These are phyloP conservation scores for Romanogobio albipinnatus DNA, from an alignment of 2,113 vertebrate species.

Conservation along the genomic window DNA sequence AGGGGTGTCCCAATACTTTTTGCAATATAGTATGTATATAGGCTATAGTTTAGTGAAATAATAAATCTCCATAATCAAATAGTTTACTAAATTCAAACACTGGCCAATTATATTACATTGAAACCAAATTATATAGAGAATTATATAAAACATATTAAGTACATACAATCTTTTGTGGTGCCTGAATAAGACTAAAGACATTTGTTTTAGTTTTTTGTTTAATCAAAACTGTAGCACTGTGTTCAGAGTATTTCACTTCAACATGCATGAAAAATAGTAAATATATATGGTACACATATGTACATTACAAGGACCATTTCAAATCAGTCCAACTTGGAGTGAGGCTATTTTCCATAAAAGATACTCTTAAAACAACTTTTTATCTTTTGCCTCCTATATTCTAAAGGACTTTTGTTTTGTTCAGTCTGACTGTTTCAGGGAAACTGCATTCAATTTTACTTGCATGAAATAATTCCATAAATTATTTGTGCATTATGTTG, in stretches of 20 bases:
- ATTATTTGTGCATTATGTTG: constrained; percentile 59
- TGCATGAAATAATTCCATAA: constrained; percentile 64
- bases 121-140: no score
- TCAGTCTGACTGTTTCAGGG: constrained; percentile 18
- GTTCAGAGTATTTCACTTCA: constrained; percentile 79
- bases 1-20: no score
- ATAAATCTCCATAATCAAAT: no score
- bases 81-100: no score
- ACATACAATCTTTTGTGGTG: not conserved
- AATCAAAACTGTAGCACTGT: constrained; percentile 80
- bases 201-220: constrained; percentile 71
- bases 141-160: not conserved
- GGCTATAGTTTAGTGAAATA: no score
- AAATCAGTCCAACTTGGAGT: constrained; percentile 75
- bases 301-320: constrained; percentile 74
- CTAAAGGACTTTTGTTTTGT: constrained; percentile 8
- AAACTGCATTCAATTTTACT: constrained; percentile 46
- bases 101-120: no score
- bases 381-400: constrained; percentile 31
- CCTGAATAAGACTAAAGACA: constrained; percentile 19
- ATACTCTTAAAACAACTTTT: constrained; percentile 56
- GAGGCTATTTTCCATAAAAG: constrained; percentile 67
- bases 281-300: constrained; percentile 83
- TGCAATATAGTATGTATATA: no score
- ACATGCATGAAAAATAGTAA: constrained; percentile 85